Evolutionary conservation across 2,888 invertebrate species (phyloP).

Genomic region (Epirrhoe tristata): DNA sequence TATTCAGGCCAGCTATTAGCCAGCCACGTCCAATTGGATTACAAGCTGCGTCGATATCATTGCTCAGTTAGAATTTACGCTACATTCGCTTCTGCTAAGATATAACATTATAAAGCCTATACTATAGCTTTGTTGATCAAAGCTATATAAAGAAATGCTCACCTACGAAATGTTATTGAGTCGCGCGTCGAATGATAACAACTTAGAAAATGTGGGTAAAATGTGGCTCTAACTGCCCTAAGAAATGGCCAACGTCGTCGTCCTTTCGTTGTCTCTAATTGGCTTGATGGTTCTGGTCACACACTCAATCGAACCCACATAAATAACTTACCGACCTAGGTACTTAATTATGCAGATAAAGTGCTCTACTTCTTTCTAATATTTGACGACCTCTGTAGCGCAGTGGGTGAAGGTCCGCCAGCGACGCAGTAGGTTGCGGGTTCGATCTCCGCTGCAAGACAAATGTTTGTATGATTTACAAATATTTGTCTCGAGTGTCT

Average conservation of each 20-base stretch:
- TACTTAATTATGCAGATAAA: conserved; percentile 2
- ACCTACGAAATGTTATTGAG: neutral
- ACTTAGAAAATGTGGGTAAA: neutral
- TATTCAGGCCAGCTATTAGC: too few relatives aligned
- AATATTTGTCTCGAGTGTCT: too few relatives aligned
- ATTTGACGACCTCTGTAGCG: too few relatives aligned
- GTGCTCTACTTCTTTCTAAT: neutral
- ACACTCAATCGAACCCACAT: neutral
- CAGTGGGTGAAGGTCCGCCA: too few relatives aligned
- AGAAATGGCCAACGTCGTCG: neutral
- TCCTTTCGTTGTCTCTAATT: neutral
- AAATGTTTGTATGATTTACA: too few relatives aligned
- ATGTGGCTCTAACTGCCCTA: neutral
- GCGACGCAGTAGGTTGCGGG: too few relatives aligned
- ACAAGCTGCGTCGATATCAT: too few relatives aligned
- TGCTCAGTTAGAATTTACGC: neutral
- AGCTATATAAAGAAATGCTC: too few relatives aligned
- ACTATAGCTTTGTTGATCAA: too few relatives aligned
- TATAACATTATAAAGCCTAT: neutral
- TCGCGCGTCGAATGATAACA: neutral
- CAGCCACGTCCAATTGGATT: too few relatives aligned
- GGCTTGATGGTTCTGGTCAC: neutral
- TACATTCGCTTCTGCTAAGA: neutral
- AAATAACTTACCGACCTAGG: neutral
- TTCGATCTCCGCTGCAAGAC: too few relatives aligned